Conservation (phyloP, 2,888 invertebrate species). For the Eupithecia pulchellata region DNA sequence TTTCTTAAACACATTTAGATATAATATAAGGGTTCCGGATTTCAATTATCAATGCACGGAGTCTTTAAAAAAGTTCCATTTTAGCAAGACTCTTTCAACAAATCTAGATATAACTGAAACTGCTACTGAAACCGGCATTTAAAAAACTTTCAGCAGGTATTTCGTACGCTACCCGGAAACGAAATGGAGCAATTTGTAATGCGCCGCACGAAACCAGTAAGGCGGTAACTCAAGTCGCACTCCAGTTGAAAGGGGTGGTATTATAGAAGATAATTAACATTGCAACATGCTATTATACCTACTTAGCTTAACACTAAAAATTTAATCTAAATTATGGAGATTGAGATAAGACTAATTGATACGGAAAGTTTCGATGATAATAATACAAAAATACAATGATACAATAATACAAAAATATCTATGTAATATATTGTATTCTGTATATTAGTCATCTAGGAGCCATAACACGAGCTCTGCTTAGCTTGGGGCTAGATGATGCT, state of each 20-base stretch:
- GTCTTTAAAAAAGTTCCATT: too few relatives aligned
- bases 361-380: too few relatives aligned
- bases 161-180: constrained; percentile 54
- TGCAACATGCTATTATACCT: constrained; percentile 53
- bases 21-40: too few relatives aligned
- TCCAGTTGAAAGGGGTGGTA: constrained; percentile 63
- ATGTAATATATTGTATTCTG: too few relatives aligned
- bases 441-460: too few relatives aligned
- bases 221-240: constrained; percentile 65
- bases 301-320: constrained; percentile 36
- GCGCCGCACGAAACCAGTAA: constrained; percentile 64
- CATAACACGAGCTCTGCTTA: too few relatives aligned
- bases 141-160: constrained; percentile 4
- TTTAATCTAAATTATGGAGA: background rate
- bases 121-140: constrained; percentile 29
- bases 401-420: too few relatives aligned
- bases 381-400: too few relatives aligned
- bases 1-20: too few relatives aligned
- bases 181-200: constrained; percentile 60
- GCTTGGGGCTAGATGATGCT: too few relatives aligned
- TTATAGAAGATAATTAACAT: constrained; percentile 66
- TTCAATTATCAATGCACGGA: too few relatives aligned
- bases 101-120: constrained; percentile 31
- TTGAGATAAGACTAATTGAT: background rate
- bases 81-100: background rate